Base-by-base conservation (phyloP, 2,888 invertebrate species). In the Sminthurides aquaticus region DNA sequence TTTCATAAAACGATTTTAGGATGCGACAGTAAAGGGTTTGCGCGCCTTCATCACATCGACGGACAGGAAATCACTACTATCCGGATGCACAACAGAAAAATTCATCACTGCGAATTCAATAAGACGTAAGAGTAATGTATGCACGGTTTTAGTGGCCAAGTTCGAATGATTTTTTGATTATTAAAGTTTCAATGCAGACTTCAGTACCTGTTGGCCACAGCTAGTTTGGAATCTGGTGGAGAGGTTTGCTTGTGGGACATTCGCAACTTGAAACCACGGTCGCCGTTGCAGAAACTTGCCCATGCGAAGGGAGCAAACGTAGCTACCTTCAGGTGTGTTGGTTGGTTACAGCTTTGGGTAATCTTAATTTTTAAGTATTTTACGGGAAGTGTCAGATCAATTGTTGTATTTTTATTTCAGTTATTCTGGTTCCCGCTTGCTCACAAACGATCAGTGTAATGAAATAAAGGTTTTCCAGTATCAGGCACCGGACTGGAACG, bases 361-460 rank as follows among this genome's bases (percentile, higher is more conserved):
- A 22, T 11, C 27, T 8, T 24, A 18, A 18, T 11, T 11, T 18
- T 43, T 8, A 18, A 43, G 18, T 18, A 8, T 18, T 43, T 8
- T 43, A 43, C 43, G 18, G 18, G 43, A 8, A 11, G 11, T 18
- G 18, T 43, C 43, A 43, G 8, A 43, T 56, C n/a, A 20, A 11
- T 29, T 15, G 28, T 48, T 34, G 18, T 69, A 67, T 55, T 56
- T 26, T 18, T n/a, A 57, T 43, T 60, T 20, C 57, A 55, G 48
- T 29, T 18, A 27, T 27, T 63, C 72, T 67, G 71, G 72, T 22
- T 68, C 69, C 11, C 49, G 69, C n/a, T 60, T 74, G 2, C 27
- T 74, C n/a, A 70, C 72, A 11, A 72, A 68, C 60, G 74, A 74
- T 59, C 74, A 74, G 52, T n/a, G 29, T 1, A 67, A 71, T 34